Evolutionary conservation across 2,797 vertebrate species (phyloP), one percentile per base, ranked within the genome.

Genomic region (Capromys pilorides): DNA sequence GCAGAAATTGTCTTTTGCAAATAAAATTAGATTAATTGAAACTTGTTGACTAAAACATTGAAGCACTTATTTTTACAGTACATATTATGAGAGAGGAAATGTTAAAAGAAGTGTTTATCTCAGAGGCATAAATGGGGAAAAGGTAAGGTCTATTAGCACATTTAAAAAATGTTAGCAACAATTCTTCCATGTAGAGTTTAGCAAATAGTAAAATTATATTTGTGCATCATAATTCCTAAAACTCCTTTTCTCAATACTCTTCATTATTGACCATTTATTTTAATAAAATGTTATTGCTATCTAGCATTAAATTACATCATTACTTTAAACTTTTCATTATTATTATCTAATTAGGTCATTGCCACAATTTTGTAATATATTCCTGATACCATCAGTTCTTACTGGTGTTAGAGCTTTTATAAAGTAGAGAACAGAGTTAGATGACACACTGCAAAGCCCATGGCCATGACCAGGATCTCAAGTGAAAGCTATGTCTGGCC

Each of bases 1-100:
- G 91, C 6, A 95, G 96, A 57, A 31, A 78, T 19, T 78, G 13
- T 28, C 75, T 18, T 51, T 51, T 51, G 21, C 10, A n/a, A n/a
- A n/a, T 5, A 75, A 75, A 26, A 24, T 24, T 33, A 67, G 36
- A 69, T 69, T 45, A 75, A 41, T 73, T 41, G 54, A 54, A n/a
- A n/a, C 2, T 51, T 36, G 22, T 54, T 97, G 97, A 97, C 97
- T 97, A 95, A 98, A 98, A 97, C 97, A 97, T 97, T 97, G 97
- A 97, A 95, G 89, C 96, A 97, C 13, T 83, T 97, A 97, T 36
- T 78, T 66, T 95, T 21, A 22, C 1, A 94, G 97, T 97, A 97
- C 88, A 96, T 96, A 95, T 93, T 93, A 94, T 94, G 87, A 91
- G 94, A 36, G 95, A 95, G 90, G 96, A 81, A 96, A 97, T 92